Percentiles rank a stretch among this genome's conserved stretches.
Conservation (phyloP, 2,888 invertebrate genomes). For the Apodemia zela region DNA sequence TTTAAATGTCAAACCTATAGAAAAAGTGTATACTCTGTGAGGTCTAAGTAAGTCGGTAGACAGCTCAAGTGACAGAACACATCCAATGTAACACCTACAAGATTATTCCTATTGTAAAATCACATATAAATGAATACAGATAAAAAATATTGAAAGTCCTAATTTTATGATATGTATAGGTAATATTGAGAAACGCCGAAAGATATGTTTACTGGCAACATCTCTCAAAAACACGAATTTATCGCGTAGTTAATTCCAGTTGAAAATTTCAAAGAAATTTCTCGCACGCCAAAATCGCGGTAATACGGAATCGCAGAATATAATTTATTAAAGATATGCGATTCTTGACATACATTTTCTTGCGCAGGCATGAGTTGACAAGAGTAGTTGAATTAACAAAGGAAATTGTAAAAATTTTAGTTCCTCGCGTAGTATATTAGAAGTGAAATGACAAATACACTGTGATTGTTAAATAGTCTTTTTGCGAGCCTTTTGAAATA, state of each 20-base stretch:
- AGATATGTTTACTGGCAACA: constrained; percentile 77
- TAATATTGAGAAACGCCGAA: constrained; percentile 72
- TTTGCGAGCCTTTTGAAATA: not conserved
- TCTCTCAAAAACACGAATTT: constrained; percentile 72
- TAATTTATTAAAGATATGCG: constrained; percentile 22
- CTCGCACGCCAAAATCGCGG: constrained; percentile 33
- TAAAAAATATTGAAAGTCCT: constrained; percentile 29
- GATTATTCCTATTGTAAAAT: not conserved
- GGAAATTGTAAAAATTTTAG: too few relatives aligned
- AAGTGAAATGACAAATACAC: not conserved
- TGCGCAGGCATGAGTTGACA: not conserved
- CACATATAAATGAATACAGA: constrained; percentile 36
- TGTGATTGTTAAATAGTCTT: not conserved
- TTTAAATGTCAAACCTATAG: too few relatives aligned
- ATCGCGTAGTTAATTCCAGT: constrained; percentile 56
- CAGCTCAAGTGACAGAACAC: too few relatives aligned
- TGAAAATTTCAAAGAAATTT: constrained; percentile 31
- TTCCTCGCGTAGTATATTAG: not conserved
- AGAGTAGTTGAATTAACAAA: too few relatives aligned
- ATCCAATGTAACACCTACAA: too few relatives aligned
- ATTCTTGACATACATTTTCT: constrained; percentile 13
- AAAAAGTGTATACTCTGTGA: too few relatives aligned
- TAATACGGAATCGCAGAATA: constrained; percentile 6
- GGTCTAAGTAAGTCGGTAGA: too few relatives aligned
- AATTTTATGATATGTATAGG: constrained; percentile 38